phyloP scores from a whole-genome alignment of 2,113 vertebrate genomes.

The Pomatostomus ruficeps region DNA sequence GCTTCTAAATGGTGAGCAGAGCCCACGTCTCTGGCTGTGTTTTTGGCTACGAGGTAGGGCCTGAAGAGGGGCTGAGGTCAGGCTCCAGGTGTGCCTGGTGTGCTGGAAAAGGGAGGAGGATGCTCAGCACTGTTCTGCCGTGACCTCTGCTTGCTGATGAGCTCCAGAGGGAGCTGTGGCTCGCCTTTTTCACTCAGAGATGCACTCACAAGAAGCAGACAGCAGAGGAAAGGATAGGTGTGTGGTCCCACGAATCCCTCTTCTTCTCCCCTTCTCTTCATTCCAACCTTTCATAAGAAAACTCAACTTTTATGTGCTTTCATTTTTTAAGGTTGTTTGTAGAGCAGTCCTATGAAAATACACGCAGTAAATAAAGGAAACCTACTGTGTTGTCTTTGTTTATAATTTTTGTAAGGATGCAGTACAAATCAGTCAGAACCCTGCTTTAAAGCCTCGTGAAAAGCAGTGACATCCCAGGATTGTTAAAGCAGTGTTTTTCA shows the following conservation, averaged over 20 bases:
- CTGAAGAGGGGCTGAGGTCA: neutral
- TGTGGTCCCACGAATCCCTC: neutral
- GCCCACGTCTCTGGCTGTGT: neutral
- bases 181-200: neutral
- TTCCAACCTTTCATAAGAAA: neutral
- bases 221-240: neutral
- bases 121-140: neutral
- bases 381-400: neutral
- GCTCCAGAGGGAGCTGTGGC: constrained; percentile 60
- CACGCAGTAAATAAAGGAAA: neutral
- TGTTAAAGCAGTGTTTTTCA: neutral
- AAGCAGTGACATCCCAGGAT: neutral
- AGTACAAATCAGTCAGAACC: neutral
- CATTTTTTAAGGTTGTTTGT: neutral
- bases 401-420: neutral
- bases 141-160: constrained; percentile 10
- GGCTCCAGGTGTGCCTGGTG: neutral
- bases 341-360: neutral
- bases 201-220: neutral
- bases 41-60: neutral
- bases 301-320: neutral
- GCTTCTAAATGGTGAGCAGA: neutral
- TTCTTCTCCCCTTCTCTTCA: neutral
- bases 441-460: neutral
- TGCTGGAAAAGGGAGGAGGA: neutral